phyloP scores from a whole-genome alignment of 2,113 vertebrate genomes.

The Neodontobutis hainanensis region DNA sequence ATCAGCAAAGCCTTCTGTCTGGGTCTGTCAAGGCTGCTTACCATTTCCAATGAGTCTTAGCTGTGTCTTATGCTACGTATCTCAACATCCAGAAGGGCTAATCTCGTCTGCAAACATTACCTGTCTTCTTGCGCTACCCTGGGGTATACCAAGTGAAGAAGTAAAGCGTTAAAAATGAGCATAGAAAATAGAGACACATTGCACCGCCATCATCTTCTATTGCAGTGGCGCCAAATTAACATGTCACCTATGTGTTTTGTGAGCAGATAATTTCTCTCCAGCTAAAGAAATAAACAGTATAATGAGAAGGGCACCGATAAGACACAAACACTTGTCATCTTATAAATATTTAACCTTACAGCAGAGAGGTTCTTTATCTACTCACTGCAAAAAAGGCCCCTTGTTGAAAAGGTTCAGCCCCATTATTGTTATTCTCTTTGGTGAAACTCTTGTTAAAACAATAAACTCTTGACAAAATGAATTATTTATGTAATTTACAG shows the following conservation, averaged over 20 bases:
- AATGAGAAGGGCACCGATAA: constrained; percentile 58
- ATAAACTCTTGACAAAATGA: constrained; percentile 63
- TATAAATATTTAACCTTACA: constrained; percentile 72
- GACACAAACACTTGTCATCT: constrained; percentile 68
- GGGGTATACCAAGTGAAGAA: constrained; percentile 42
- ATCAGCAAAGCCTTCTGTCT: constrained; percentile 53
- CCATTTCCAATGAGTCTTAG: constrained; percentile 70
- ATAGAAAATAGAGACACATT: constrained; percentile 33
- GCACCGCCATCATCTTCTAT: constrained; percentile 22
- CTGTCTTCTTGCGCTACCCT: constrained; percentile 57
- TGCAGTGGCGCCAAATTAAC: constrained; percentile 53
- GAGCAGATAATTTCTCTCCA: constrained; percentile 54
- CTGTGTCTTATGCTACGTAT: constrained; percentile 55
- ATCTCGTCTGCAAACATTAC: constrained; percentile 72
- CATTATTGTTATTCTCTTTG: constrained; percentile 40
- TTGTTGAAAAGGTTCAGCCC: constrained; percentile 29
- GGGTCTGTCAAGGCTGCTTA: constrained; percentile 65
- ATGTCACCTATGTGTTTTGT: constrained; percentile 48
- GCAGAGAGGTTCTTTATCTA: constrained; percentile 47
- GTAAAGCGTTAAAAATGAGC: constrained; percentile 39
- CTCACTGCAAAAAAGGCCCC: constrained; percentile 20
- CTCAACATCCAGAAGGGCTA: constrained; percentile 67
- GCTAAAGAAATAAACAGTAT: constrained; percentile 63
- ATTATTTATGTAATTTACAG: constrained; percentile 75
- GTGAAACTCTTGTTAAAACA: constrained; percentile 32